Evolutionary conservation across 2,113 vertebrate genomes (phyloP), one percentile per base, ranked within the genome.

Genomic region (Sisor rabdophorus): DNA sequence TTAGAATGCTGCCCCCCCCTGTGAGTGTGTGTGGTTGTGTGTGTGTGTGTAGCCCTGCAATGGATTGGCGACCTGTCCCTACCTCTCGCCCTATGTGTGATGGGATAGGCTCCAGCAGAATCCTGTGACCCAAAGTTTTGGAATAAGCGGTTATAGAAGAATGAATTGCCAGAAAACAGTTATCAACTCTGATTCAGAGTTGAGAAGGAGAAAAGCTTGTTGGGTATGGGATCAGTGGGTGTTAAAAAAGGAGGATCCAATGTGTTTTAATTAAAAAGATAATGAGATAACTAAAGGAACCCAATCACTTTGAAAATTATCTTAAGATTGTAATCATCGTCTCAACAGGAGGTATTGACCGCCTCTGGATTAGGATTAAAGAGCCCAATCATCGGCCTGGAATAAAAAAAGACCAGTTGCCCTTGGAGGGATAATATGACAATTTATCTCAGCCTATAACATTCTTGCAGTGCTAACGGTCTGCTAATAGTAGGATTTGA

Each of bases 191-290:
- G 26, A 11, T 32, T 40, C 13, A 47, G 32, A 22, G n/a, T 48
- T 53, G 63, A 67, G 52, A 68, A 12, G 36, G 20, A 26, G 16
- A 44, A 20, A 40, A 68, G 32, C 36, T 20, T 12, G 32, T n/a
- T 63, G 59, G 19, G 50, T 10, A 55, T 54, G n/a, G 63, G 61
- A 55, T 52, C 26, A 52, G 20, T 17, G 20, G 55, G 26, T 67
- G 19, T 56, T 59, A 50, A 59, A 69, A 10, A 12, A 30, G 53
- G 32, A 44, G 63, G 52, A 53, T 52, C 26, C 55, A 52, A 36
- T 60, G 64, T 77, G 65, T 77, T 77, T 77, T 77, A 77, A 70
- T 77, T 77, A 71, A 60, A 26, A 50, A 77, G 56, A 71, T 77
- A 70, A 77, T 77, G 75, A 70, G 75, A 71, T 71, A 70, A 68